Percentiles rank a stretch among this genome's conserved stretches.
These are phyloP conservation scores for Catajapyx aquilonaris DNA, from an alignment of 1,140 invertebrate genomes.

Conservation along the genomic window DNA sequence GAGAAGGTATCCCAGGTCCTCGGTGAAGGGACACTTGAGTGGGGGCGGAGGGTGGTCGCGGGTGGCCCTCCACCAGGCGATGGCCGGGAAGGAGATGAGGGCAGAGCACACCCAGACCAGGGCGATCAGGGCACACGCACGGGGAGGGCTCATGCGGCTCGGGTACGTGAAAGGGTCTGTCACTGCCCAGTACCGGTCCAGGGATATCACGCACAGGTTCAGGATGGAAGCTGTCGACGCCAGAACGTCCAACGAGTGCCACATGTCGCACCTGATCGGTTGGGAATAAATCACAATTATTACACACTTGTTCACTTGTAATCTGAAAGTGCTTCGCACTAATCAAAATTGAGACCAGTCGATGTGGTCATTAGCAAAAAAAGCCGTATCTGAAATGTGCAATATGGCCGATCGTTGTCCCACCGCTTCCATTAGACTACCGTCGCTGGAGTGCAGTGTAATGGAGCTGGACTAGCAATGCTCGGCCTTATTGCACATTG, in stretches of 20 bases:
- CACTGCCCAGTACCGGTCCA: constrained; percentile 95
- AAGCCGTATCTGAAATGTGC: no score
- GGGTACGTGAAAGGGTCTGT: constrained; percentile 94
- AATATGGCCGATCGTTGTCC: no score
- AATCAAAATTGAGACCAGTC: no score
- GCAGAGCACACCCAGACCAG: constrained; percentile 83
- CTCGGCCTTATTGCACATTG: no score
- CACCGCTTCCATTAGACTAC: no score
- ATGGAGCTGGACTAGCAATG: no score
- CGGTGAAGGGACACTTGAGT: constrained; percentile 74
- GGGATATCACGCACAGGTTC: constrained; percentile 92
- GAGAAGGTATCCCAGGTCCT: constrained; percentile 73
- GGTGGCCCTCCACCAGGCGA: constrained; percentile 78
- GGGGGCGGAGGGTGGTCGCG: constrained; percentile 42
- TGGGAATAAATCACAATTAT: no score
- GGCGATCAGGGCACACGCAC: constrained; percentile 59
- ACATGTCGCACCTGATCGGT: constrained; percentile 91
- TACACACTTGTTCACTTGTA: no score
- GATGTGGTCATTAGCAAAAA: no score
- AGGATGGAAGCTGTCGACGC: constrained; percentile 90
- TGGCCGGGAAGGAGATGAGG: constrained; percentile 87
- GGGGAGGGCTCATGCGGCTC: constrained; percentile 61
- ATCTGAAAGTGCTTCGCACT: no score
- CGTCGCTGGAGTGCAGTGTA: no score
- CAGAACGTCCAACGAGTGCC: constrained; percentile 88